A percentile compares a stretch with the other conserved stretches of the same genome.
Conservation (phyloP, 2,888 invertebrate species). For the Tipula helvola region DNA sequence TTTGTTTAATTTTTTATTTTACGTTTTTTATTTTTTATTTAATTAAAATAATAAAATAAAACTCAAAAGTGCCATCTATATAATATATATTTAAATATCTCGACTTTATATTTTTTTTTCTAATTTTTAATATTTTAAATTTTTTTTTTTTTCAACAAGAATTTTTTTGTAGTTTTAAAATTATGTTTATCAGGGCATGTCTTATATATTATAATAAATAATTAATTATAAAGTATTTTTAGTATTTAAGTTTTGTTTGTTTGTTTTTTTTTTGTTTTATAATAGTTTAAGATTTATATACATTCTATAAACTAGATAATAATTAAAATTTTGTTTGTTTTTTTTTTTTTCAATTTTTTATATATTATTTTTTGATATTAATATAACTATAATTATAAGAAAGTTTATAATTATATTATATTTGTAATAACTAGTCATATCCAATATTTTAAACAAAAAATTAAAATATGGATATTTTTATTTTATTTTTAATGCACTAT, state of each 20-base stretch:
- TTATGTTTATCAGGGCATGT: not conserved
- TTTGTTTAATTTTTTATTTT: not conserved
- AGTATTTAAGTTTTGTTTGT: conserved; percentile 7
- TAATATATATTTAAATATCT: not conserved
- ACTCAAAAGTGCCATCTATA: not conserved
- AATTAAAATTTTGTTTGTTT: not conserved
- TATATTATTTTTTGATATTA: not conserved
- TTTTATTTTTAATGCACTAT: conserved; percentile 13
- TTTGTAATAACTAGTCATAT: conserved; percentile 13
- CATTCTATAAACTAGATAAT: not conserved
- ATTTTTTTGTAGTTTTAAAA: not conserved
- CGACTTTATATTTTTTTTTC: not conserved
- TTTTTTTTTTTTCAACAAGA: not conserved
- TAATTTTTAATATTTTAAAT: not conserved
- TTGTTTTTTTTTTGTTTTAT: conserved; percentile 5
- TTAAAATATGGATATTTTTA: conserved; percentile 9
- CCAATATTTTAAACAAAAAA: not conserved
- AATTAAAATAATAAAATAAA: not conserved
- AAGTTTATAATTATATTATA: not conserved
- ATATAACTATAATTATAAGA: conserved; percentile 1
- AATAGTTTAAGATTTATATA: not conserved
- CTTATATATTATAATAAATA: not conserved
- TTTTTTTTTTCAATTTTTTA: conserved; percentile 8
- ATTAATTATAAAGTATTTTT: not conserved
- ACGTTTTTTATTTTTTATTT: not conserved